These are phyloP conservation scores for Margaritifera margaritifera DNA, from an alignment of 2,888 invertebrate species.

Conservation along the genomic window DNA sequence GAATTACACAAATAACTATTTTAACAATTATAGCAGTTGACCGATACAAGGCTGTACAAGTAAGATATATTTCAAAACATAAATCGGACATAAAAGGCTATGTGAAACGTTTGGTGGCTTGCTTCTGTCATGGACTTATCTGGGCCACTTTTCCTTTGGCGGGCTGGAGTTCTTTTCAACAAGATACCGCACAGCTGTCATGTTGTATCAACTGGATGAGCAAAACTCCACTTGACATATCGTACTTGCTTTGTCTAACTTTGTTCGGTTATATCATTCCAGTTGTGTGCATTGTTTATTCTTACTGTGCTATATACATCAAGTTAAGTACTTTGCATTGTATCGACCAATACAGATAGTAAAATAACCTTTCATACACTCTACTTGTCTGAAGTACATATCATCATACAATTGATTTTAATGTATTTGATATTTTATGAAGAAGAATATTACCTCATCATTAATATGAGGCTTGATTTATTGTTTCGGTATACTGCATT, in stretches of 20 bases:
- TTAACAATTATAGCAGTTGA: slow-evolving; percentile 1
- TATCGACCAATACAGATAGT: no score
- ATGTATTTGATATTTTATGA: no score
- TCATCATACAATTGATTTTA: no score
- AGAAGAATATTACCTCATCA: no score
- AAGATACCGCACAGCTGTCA: background rate
- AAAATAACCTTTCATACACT: no score
- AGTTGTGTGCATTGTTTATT: background rate
- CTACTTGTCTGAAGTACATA: no score
- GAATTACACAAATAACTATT: slow-evolving; percentile 7
- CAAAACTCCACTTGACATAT: background rate
- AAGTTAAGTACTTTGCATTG: background rate
- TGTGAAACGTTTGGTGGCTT: background rate
- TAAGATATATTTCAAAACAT: no score
- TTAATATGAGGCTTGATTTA: no score
- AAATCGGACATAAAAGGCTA: background rate
- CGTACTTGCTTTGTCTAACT: background rate
- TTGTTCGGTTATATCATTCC: slow-evolving; percentile 1
- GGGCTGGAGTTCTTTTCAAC: slow-evolving; percentile 7
- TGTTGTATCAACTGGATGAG: background rate
- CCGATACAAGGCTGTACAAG: background rate
- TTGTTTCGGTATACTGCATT: no score
- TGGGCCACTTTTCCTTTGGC: slow-evolving; percentile 4
- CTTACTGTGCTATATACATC: background rate
- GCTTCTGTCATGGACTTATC: slow-evolving; percentile 1